A percentile compares a stretch with the other conserved stretches of the same genome.
Evolutionary conservation across 2,113 vertebrate species (phyloP).

Genomic region (Carollia perspicillata): DNA sequence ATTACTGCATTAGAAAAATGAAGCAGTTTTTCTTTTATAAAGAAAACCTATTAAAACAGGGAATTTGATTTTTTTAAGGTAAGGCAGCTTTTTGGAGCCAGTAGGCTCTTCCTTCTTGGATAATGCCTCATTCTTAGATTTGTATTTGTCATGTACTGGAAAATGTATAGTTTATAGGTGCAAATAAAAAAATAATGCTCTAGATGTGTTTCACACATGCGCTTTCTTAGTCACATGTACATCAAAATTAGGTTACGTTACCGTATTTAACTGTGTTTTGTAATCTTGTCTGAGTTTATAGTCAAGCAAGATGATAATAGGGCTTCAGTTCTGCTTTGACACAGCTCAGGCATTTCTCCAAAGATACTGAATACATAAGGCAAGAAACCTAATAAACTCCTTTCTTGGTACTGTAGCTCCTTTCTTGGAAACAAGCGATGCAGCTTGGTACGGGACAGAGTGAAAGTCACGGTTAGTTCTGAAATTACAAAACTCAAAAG

Average conservation of each 20-base stretch:
- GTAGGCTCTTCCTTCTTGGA: not conserved
- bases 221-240: not conserved
- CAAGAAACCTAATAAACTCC: conserved; percentile 10
- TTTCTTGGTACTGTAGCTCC: not conserved
- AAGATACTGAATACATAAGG: conserved; percentile 2
- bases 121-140: not conserved
- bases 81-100: not conserved
- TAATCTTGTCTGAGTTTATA: conserved; percentile 18
- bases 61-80: not conserved
- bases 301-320: not conserved
- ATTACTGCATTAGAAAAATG: not conserved
- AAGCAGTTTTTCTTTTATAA: not conserved
- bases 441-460: not conserved
- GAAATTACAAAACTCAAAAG: conserved; percentile 20
- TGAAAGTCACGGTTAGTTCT: not conserved
- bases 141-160: conserved; percentile 7
- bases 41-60: not conserved
- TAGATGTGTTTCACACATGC: not conserved
- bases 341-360: conserved; percentile 14
- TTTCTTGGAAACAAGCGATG: conserved; percentile 40
- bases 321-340: not conserved
- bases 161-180: not conserved
- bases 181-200: conserved; percentile 27
- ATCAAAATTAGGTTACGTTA: not conserved
- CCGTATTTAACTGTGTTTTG: conserved; percentile 16